These are phyloP conservation scores for Pterostichus niger DNA, from an alignment of 2,888 invertebrate genomes.

Conservation along the genomic window DNA sequence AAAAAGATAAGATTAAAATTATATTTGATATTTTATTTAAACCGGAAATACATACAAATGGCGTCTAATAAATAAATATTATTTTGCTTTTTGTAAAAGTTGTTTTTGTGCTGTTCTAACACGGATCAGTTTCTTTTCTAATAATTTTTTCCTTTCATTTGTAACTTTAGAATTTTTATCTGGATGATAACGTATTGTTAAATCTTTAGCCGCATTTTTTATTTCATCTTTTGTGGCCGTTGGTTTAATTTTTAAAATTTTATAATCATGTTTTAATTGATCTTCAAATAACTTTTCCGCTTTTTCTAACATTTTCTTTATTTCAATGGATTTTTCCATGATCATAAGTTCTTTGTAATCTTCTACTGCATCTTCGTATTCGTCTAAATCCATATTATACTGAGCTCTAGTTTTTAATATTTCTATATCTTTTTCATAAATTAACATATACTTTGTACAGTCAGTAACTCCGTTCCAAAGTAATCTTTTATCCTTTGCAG, in stretches of 20 bases:
- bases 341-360: slow-evolving; percentile 48
- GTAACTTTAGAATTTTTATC: slow-evolving; percentile 55
- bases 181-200: slow-evolving; percentile 52
- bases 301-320: slow-evolving; percentile 19
- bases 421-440: slow-evolving; percentile 36
- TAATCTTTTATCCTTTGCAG: slow-evolving; percentile 30
- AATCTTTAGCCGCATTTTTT: slow-evolving; percentile 18
- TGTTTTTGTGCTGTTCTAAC: slow-evolving; percentile 5
- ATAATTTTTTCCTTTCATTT: slow-evolving; percentile 44
- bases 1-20: slow-evolving; percentile 37
- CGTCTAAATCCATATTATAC: slow-evolving; percentile 45
- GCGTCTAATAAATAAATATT: neutral
- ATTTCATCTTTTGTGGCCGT: slow-evolving; percentile 34
- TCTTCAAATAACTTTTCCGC: slow-evolving; percentile 22
- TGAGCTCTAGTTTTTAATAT: slow-evolving; percentile 52
- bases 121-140: slow-evolving; percentile 59
- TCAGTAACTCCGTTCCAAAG: slow-evolving; percentile 32
- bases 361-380: slow-evolving; percentile 58
- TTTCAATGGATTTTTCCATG: slow-evolving; percentile 19
- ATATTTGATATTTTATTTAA: neutral
- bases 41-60: neutral
- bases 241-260: slow-evolving; percentile 48
- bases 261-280: slow-evolving; percentile 51
- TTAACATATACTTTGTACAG: slow-evolving; percentile 42
- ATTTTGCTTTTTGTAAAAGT: slow-evolving; percentile 37